Evolutionary conservation across 35 echinoderm and acorn worm species (phyloP), one percentile per base, ranked within the genome.

Genomic region (Holothuria glaberrima): DNA sequence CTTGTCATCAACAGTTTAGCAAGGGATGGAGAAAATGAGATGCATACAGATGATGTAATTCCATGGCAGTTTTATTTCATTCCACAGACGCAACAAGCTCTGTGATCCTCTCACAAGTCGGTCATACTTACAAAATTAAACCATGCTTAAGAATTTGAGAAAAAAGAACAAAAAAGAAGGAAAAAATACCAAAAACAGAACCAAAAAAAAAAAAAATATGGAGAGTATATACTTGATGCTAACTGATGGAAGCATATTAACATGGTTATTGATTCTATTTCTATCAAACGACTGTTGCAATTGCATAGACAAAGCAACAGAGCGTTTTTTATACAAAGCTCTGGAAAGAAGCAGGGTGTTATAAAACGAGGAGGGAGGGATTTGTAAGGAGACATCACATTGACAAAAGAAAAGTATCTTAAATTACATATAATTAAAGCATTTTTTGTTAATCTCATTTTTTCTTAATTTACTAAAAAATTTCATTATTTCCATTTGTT

Each of bases 11-110:
- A 41, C 36, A 41, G 36, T 41, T 24, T 16, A 28, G 7, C 12
- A 72, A 26, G 69, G 19, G 19, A 72, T 14, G 32, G 32, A 72
- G 36, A 72, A 72, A 10, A 72, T 19, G 20, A 72, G 19, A 32
- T 32, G 69, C 62, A 17, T 18, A 72, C 17, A 12, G 28, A 31
- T 32, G 62, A 32, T 72, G 35, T 34, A 72, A 72, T 72, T 72
- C 69, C 69, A 72, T 72, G 69, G 69, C 69, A 72, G 69, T 72
- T 38, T 65, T 72, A 32, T 32, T 72, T 72, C n/a, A 72, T 72
- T 72, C 18, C 18, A 72, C 69, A 31, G 69, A 72, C 69, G 30
- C 29, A 72, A 30, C 27, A 72, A 34, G 69, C 19, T 29, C 69
- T 31, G 30, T 72, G 17, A 19, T 29, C 19, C 69, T 31, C 24